Conservation (phyloP, 2,888 invertebrate genomes). For the Lumbricus terrestris region DNA sequence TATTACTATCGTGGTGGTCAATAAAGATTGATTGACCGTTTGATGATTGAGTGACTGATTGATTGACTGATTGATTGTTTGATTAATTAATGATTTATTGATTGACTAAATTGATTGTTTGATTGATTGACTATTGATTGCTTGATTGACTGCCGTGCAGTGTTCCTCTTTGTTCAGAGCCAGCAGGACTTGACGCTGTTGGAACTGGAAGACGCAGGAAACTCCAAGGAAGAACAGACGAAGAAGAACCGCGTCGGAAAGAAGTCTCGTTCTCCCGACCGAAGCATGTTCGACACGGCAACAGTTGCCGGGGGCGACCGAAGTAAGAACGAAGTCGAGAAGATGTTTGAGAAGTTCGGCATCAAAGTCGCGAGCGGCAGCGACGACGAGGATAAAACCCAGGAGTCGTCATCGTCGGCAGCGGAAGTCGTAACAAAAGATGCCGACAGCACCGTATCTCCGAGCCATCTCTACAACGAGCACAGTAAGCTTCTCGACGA, state of each 20-base stretch:
- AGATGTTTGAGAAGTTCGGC: slow-evolving; percentile 34
- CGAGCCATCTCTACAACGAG: not conserved
- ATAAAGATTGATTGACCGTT: too few species aligned
- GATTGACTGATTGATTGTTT: too few species aligned
- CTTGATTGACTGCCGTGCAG: not conserved
- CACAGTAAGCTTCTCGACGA: not conserved
- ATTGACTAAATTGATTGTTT: too few species aligned
- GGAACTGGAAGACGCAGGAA: slow-evolving; percentile 21
- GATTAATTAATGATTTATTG: too few species aligned
- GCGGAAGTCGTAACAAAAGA: not conserved
- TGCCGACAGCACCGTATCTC: not conserved
- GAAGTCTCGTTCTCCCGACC: slow-evolving; percentile 13
- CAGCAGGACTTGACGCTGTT: slow-evolving; percentile 34
- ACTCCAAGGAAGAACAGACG: not conserved
- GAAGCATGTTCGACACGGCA: not conserved
- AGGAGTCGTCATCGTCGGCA: slow-evolving; percentile 9
- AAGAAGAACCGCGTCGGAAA: slow-evolving; percentile 7
- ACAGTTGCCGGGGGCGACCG: not conserved
- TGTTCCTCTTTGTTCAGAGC: slow-evolving; percentile 22
- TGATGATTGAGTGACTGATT: too few species aligned
- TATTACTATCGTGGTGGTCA: too few species aligned
- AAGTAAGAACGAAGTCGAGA: slow-evolving; percentile 26
- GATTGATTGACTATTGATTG: too few species aligned
- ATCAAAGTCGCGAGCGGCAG: slow-evolving; percentile 18
- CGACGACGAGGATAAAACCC: not conserved